Percentiles rank a stretch among this genome's conserved stretches.
phyloP scores from a whole-genome alignment of 2,797 vertebrate genomes.

The Australoheros facetus region DNA sequence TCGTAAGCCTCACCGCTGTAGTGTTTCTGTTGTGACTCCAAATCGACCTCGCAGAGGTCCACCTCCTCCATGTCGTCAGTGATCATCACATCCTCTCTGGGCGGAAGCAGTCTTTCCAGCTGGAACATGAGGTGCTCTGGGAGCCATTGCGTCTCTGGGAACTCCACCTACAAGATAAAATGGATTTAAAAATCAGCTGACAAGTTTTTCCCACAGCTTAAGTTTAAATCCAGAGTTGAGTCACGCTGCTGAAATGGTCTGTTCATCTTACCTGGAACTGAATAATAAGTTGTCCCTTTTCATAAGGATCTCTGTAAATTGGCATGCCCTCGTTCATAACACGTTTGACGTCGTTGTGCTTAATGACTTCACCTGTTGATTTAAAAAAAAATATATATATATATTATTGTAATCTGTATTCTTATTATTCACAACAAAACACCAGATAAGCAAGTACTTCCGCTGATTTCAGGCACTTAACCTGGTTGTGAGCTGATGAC shows the following conservation, averaged over 20 bases:
- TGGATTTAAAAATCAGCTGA: neutral
- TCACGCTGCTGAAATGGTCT: neutral
- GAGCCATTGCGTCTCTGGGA: constrained; percentile 92
- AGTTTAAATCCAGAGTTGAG: neutral
- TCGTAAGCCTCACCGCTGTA: constrained; percentile 85
- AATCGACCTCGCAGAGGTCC: constrained; percentile 87
- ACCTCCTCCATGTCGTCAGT: constrained; percentile 95
- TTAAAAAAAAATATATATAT: too few species aligned
- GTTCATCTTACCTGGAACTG: constrained; percentile 85
- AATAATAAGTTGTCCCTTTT: constrained; percentile 89
- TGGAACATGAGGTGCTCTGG: constrained; percentile 86
- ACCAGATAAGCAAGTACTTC: neutral
- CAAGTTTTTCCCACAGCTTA: neutral
- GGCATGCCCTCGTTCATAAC: constrained; percentile 93
- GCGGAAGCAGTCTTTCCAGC: constrained; percentile 89
- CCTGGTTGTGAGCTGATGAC: constrained; percentile 87
- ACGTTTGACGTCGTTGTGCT: constrained; percentile 85
- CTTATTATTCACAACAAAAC: neutral
- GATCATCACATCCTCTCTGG: constrained; percentile 85
- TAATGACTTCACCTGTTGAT: constrained; percentile 89
- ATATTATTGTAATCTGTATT: neutral
- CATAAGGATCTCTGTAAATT: constrained; percentile 86
- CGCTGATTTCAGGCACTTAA: constrained; percentile 52
- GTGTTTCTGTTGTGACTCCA: constrained; percentile 76
- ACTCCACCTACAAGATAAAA: constrained; percentile 83